Evolutionary conservation across 1,140 invertebrate genomes (phyloP).

Genomic region (Drosophila pallidifrons): DNA sequence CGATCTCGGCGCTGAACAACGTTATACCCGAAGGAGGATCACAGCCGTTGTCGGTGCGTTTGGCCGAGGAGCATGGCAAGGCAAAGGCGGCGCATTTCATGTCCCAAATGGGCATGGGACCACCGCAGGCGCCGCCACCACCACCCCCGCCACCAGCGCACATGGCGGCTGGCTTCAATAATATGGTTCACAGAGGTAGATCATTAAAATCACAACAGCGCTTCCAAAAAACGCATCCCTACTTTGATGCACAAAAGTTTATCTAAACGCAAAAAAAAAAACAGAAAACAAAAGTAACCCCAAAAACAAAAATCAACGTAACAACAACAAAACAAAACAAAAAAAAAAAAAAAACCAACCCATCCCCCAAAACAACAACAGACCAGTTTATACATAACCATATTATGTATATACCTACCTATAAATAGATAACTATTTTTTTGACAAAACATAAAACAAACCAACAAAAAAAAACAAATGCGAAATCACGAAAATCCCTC

Average conservation of each 20-base stretch:
- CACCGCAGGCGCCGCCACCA: conserved; percentile 60
- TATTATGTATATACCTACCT: conserved; percentile 47
- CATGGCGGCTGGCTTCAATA: conserved; percentile 78
- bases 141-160: conserved; percentile 68
- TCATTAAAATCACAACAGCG: conserved; percentile 80
- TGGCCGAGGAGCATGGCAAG: conserved; percentile 97
- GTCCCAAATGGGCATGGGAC: conserved; percentile 77
- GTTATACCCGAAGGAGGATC: conserved; percentile 93
- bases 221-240: conserved; percentile 84
- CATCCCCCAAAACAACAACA: conserved; percentile 29
- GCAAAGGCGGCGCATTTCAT: conserved; percentile 89
- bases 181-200: conserved; percentile 85
- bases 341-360: neutral
- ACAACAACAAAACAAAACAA: conserved; percentile 22
- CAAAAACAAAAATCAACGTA: conserved; percentile 29
- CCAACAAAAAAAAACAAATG: conserved; percentile 43
- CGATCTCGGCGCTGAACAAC: conserved; percentile 94
- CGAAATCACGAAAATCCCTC: conserved; percentile 28
- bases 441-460: conserved; percentile 52
- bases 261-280: conserved; percentile 60
- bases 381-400: conserved; percentile 44
- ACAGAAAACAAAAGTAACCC: conserved; percentile 21
- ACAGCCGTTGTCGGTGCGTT: conserved; percentile 92
- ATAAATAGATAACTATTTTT: conserved; percentile 37
- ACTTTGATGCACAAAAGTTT: conserved; percentile 84